These are phyloP conservation scores for Argyresthia albistria DNA, from an alignment of 2,888 invertebrate genomes.

Conservation along the genomic window DNA sequence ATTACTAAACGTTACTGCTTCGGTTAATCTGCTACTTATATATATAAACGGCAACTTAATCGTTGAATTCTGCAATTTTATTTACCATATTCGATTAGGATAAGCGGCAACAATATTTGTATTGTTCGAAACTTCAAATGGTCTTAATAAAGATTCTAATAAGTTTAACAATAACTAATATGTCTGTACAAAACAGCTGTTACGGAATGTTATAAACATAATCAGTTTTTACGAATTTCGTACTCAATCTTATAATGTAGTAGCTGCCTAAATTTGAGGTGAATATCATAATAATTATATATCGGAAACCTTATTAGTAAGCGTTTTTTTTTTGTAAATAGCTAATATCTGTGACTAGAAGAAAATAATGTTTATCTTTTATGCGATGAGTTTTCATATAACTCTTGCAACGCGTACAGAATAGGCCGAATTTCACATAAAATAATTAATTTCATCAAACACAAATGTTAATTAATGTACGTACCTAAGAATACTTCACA, in stretches of 20 bases:
- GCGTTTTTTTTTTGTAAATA: constrained; percentile 11
- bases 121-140: not conserved
- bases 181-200: not conserved
- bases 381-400: not conserved
- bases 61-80: not conserved
- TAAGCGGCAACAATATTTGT: not conserved
- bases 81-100: not conserved
- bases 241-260: constrained; percentile 18
- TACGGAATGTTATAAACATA: constrained; percentile 1
- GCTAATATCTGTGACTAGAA: not conserved
- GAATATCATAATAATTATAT: constrained; percentile 17
- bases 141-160: not conserved
- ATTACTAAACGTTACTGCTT: not conserved
- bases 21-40: not conserved
- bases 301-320: constrained; percentile 8
- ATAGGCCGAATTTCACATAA: constrained; percentile 5
- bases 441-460: constrained; percentile 31
- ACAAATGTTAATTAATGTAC: constrained; percentile 29
- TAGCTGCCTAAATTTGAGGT: constrained; percentile 59
- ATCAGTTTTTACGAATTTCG: not conserved
- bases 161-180: constrained; percentile 1
- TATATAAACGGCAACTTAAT: too few species aligned
- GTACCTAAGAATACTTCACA: too few species aligned
- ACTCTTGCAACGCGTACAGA: not conserved
- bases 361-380: not conserved